Evolutionary conservation across 2,888 invertebrate genomes (phyloP).

Genomic region (Platycnemis pennipes): DNA sequence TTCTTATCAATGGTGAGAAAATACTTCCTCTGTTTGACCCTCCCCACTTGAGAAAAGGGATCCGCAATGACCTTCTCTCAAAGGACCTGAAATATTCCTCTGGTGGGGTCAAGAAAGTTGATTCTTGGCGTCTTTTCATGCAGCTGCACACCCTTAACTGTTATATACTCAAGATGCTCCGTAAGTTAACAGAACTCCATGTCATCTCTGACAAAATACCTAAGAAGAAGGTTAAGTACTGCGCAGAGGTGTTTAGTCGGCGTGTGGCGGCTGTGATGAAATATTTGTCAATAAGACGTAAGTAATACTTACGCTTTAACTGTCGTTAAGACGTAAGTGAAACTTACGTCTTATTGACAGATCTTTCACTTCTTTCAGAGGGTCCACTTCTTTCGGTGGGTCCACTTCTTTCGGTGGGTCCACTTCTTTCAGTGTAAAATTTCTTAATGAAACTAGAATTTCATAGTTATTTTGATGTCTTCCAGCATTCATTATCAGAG

Average conservation of each 20-base stretch:
- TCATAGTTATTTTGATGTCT: background rate
- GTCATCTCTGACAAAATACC: conserved; percentile 39
- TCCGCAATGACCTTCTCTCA: background rate
- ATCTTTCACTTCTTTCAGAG: too few species aligned
- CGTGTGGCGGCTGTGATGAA: background rate
- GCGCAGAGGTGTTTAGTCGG: background rate
- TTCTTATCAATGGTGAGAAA: background rate
- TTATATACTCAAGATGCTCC: background rate
- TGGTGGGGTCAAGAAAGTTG: background rate
- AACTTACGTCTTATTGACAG: too few species aligned
- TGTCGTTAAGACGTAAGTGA: too few species aligned
- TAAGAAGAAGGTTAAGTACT: conserved; percentile 23
- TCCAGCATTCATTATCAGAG: background rate
- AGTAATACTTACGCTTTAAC: too few species aligned
- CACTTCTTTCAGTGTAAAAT: background rate
- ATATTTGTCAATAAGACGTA: background rate
- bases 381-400: too few species aligned
- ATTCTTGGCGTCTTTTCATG: background rate
- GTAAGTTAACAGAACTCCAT: background rate
- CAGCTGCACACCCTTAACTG: background rate
- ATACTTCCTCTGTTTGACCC: background rate
- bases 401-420: too few species aligned
- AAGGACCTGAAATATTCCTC: conserved; percentile 2
- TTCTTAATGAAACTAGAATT: background rate
- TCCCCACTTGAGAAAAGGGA: conserved; percentile 10